phyloP scores from a whole-genome alignment of 1,140 invertebrate species.

The Pentalonia nigronervosa region DNA sequence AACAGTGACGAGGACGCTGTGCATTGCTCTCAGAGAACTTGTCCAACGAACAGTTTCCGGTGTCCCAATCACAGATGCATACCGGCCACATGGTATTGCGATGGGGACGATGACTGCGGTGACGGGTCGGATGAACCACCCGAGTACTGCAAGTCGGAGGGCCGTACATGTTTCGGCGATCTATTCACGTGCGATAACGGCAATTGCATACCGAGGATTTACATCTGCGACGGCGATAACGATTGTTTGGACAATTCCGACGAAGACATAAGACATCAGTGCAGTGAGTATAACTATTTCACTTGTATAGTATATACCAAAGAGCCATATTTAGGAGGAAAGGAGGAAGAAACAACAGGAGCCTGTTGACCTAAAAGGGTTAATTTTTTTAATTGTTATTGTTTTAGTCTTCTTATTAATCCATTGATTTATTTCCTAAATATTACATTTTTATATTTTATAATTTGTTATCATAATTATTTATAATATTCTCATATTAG shows the following conservation, averaged over 20 bases:
- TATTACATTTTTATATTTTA: not conserved
- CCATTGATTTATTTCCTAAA: not conserved
- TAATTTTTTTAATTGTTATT: not conserved
- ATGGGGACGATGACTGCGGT: slow-evolving; percentile 89
- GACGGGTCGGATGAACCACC: slow-evolving; percentile 89
- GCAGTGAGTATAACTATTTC: slow-evolving; percentile 71
- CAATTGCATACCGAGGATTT: slow-evolving; percentile 94
- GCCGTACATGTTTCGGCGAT: slow-evolving; percentile 94
- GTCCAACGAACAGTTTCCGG: slow-evolving; percentile 88
- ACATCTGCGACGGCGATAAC: slow-evolving; percentile 96
- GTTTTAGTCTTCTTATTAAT: not conserved
- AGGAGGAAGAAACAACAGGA: too few species aligned
- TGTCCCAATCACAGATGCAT: slow-evolving; percentile 87
- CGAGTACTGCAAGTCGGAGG: slow-evolving; percentile 91
- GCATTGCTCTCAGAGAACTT: slow-evolving; percentile 86
- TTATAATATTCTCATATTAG: too few species aligned
- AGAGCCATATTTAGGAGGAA: not conserved
- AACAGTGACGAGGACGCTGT: slow-evolving; percentile 92
- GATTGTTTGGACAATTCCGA: slow-evolving; percentile 94
- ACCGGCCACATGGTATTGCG: slow-evolving; percentile 92
- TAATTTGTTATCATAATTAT: not conserved
- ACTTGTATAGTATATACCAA: not conserved
- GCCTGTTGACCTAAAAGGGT: not conserved
- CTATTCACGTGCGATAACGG: slow-evolving; percentile 96
- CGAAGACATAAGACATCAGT: slow-evolving; percentile 89